Percentiles rank a stretch among this genome's conserved stretches.
Conservation (phyloP, 2,113 vertebrate genomes). For the Poeciliopsis retropinna region DNA sequence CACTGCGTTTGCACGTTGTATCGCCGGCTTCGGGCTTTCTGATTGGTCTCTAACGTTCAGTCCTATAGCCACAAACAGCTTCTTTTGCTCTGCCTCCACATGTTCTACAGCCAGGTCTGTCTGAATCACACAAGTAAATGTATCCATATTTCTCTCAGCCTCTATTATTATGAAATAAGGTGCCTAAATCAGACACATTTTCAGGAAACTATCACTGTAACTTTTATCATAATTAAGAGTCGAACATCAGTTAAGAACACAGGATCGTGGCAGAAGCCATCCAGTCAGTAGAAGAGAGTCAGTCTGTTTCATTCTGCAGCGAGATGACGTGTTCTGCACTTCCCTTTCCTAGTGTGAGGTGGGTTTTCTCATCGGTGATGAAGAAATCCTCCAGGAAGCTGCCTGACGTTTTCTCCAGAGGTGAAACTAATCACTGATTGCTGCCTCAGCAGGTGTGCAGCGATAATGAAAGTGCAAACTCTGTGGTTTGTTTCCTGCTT, state of each 20-base stretch:
- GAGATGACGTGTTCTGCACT: neutral
- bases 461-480: slow-evolving; percentile 32
- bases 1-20: slow-evolving; percentile 63
- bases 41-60: slow-evolving; percentile 39
- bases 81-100: neutral
- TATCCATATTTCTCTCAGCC: slow-evolving; percentile 8
- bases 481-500: slow-evolving; percentile 37
- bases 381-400: slow-evolving; percentile 6
- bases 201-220: slow-evolving; percentile 2
- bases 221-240: slow-evolving; percentile 18
- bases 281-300: neutral
- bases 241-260: slow-evolving; percentile 20
- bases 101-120: slow-evolving; percentile 24
- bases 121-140: neutral
- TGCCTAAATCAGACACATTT: slow-evolving; percentile 36
- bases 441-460: slow-evolving; percentile 8
- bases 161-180: slow-evolving; percentile 20
- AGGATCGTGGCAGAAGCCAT: slow-evolving; percentile 6
- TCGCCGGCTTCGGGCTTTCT: slow-evolving; percentile 24
- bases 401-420: slow-evolving; percentile 6
- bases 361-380: too few relatives aligned
- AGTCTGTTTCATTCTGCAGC: neutral
- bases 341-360: too few relatives aligned
- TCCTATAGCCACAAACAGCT: neutral
- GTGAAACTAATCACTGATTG: slow-evolving; percentile 12